Base-by-base conservation (phyloP, 1,140 invertebrate species). In the Zaprionus davidi region DNA sequence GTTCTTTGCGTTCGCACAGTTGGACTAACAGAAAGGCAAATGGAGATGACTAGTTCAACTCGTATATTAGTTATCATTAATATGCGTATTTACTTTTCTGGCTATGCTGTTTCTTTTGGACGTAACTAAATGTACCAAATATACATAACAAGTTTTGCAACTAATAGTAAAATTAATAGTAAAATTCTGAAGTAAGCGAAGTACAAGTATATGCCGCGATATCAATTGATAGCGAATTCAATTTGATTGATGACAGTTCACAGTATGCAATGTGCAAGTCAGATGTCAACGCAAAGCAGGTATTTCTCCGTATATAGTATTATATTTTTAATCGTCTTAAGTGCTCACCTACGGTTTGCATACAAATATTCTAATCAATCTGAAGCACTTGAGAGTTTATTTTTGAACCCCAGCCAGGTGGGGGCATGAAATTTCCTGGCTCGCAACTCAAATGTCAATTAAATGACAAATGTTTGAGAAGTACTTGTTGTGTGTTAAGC, bases 401-500 rank as follows among this genome's bases (percentile, higher is more conserved):
- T 65, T 71, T 71, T 24, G 24, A 31, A 70, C 66, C 72, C 58
- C 72, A 63, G 67, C 72, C 36, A 49, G 70, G 51, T n/a, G 12
- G 6, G 38, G 5, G 5, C 34, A 17, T 15, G 36, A 17, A 67
- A 53, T 34, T 60, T 44, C 22, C 15, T 20, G n/a, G 51, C 51
- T 36, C 28, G 22, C 31, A 24, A 62, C 46, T 57, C 31, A 53
- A 67, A 64, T 36, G 55, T n/a, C 76, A 82, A 82, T 82, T 67
- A 82, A 71, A 68, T 69, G 81, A 76, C 79, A 68, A 71, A 68
- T 55, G n/a, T 17, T 41, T 31, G 22, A 28, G 17, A 13, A 62
- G 20, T 38, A 66, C 56, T 62, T 62, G 17, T 17, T 31, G 11
- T 34, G n/a, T 17, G 5, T 7, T 9, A 4, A 2, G 41, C 3